Percentiles rank a stretch among this genome's conserved stretches.
These are phyloP conservation scores for Oxytorus armatus DNA, from an alignment of 2,888 invertebrate species.

Conservation along the genomic window DNA sequence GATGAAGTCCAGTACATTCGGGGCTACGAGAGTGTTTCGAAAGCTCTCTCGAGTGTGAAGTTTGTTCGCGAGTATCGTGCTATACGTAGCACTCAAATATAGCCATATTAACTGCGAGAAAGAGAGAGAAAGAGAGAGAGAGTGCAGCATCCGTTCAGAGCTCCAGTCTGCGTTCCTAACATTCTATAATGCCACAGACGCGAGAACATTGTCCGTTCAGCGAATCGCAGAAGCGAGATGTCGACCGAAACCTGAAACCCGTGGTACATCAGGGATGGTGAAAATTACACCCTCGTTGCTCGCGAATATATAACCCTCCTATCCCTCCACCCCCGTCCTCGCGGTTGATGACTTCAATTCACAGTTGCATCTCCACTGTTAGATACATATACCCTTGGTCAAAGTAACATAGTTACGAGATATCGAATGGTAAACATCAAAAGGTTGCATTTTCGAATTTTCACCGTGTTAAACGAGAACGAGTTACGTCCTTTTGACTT, in stretches of 20 bases:
- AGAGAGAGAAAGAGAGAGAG: constrained; percentile 19
- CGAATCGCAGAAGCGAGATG: constrained; percentile 16
- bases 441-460: not conserved
- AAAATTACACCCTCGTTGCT: constrained; percentile 31
- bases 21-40: constrained; percentile 2
- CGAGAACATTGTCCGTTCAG: constrained; percentile 47
- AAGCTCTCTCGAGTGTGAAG: constrained; percentile 31
- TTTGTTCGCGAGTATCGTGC: constrained; percentile 20
- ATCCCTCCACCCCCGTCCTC: not conserved
- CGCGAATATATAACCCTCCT: not conserved
- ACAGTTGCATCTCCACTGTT: constrained; percentile 5
- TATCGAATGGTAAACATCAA: not conserved
- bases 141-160: constrained; percentile 44
- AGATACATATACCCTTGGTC: not conserved
- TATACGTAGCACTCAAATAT: not conserved
- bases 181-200: constrained; percentile 33
- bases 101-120: constrained; percentile 20
- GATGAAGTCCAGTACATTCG: constrained; percentile 30
- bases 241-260: constrained; percentile 34
- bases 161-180: constrained; percentile 29
- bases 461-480: not conserved
- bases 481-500: not conserved
- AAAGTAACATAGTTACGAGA: constrained; percentile 7
- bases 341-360: not conserved
- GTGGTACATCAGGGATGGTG: constrained; percentile 17